A percentile compares a stretch with the other conserved stretches of the same genome.
Conservation (phyloP, 2,888 invertebrate genomes). For the Alviniconcha strummeri region DNA sequence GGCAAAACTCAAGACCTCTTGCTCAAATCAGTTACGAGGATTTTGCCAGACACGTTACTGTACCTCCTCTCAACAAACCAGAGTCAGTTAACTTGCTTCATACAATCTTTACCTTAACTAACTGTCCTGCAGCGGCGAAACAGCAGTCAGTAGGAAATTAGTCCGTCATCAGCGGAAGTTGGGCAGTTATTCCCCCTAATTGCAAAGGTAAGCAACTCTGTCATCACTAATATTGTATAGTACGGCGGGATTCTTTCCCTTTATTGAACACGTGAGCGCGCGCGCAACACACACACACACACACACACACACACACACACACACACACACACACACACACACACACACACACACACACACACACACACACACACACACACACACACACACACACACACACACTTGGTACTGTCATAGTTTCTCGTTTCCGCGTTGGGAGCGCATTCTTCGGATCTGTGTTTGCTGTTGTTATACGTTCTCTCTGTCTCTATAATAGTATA, state of each 20-base stretch:
- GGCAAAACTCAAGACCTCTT: too few relatives aligned
- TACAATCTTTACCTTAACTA: too few relatives aligned
- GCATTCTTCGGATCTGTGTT: not conserved
- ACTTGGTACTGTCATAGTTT: not conserved
- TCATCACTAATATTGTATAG: too few relatives aligned
- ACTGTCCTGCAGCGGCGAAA: not conserved
- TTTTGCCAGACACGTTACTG: too few relatives aligned
- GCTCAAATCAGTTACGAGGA: too few relatives aligned
- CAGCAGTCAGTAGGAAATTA: not conserved
- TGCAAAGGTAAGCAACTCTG: not conserved
- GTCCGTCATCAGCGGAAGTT: not conserved
- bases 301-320: not conserved
- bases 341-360: not conserved
- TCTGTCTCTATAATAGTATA: too few relatives aligned
- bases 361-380: not conserved
- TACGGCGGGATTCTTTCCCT: too few relatives aligned
- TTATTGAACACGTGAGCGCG: not conserved
- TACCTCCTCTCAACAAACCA: too few relatives aligned
- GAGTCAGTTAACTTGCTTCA: too few relatives aligned
- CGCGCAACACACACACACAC: not conserved
- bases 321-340: not conserved
- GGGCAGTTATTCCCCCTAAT: not conserved
- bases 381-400: constrained; percentile 1
- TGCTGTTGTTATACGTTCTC: too few relatives aligned
- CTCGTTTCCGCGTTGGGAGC: not conserved